Conservation (phyloP, 2,888 invertebrate genomes). For the Xanthia togata region DNA sequence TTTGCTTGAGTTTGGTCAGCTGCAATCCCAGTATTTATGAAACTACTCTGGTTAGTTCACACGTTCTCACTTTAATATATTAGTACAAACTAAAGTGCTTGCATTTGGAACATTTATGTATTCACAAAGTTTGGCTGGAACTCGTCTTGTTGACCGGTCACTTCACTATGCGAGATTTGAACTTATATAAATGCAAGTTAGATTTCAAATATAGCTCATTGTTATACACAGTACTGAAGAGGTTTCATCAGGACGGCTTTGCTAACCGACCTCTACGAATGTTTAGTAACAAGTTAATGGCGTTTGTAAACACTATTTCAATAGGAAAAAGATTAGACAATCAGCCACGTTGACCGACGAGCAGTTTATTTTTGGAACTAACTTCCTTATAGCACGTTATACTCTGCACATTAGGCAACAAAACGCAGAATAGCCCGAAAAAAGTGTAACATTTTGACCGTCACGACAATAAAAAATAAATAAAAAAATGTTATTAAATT, state of each 20-base stretch:
- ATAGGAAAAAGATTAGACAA: too few species aligned
- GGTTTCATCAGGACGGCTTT: not conserved
- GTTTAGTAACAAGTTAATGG: not conserved
- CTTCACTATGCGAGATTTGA: conserved; percentile 7
- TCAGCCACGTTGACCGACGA: not conserved
- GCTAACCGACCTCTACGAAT: not conserved
- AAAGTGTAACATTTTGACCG: too few species aligned
- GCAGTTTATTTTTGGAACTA: not conserved
- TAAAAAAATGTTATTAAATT: too few species aligned
- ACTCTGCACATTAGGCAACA: too few species aligned
- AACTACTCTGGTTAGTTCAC: conserved; percentile 4
- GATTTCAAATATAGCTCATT: not conserved
- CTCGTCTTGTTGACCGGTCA: conserved; percentile 25
- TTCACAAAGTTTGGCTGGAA: conserved; percentile 19
- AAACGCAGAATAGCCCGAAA: too few species aligned
- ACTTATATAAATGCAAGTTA: not conserved
- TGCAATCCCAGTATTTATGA: conserved; percentile 9
- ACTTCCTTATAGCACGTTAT: too few species aligned
- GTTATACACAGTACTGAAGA: not conserved
- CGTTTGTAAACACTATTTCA: not conserved
- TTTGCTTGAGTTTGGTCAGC: not conserved
- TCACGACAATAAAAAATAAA: too few species aligned
- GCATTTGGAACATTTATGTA: conserved; percentile 43
- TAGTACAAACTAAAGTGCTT: conserved; percentile 18
- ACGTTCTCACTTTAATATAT: conserved; percentile 19